These are phyloP conservation scores for Perca fluviatilis DNA, from an alignment of 2,113 vertebrate species.

Conservation along the genomic window DNA sequence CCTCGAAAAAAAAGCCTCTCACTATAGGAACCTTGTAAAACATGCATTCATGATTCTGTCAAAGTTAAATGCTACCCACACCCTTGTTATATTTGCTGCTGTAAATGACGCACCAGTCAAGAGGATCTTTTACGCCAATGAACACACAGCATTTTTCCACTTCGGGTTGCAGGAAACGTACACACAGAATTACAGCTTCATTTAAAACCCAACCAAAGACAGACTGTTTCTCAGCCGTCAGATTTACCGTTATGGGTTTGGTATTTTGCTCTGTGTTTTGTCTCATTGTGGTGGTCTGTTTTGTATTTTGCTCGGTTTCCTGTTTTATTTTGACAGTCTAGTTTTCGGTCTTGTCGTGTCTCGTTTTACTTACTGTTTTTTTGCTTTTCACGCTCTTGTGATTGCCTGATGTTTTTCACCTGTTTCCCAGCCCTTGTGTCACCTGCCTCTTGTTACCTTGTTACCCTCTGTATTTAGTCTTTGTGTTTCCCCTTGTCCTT, in stretches of 20 bases:
- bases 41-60: neutral
- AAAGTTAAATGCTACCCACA: slow-evolving; percentile 14
- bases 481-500: no score
- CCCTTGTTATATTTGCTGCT: slow-evolving; percentile 17
- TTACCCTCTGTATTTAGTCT: no score
- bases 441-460: no score
- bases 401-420: no score
- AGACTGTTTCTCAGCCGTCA: slow-evolving; percentile 51
- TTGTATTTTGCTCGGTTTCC: no score
- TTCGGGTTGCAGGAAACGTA: slow-evolving; percentile 29
- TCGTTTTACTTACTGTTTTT: no score
- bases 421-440: no score
- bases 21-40: neutral
- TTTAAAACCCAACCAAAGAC: slow-evolving; percentile 52
- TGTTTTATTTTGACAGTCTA: no score
- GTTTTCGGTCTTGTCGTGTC: no score
- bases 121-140: slow-evolving; percentile 29
- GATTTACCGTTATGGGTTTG: neutral
- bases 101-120: slow-evolving; percentile 17
- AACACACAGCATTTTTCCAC: slow-evolving; percentile 23
- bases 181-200: slow-evolving; percentile 32
- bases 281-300: no score
- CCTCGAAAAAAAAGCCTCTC: neutral
- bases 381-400: no score
- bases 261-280: no score